A percentile compares a stretch with the other conserved stretches of the same genome.
phyloP scores from a whole-genome alignment of 2,113 vertebrate genomes.

The Hippoglossus stenolepis region DNA sequence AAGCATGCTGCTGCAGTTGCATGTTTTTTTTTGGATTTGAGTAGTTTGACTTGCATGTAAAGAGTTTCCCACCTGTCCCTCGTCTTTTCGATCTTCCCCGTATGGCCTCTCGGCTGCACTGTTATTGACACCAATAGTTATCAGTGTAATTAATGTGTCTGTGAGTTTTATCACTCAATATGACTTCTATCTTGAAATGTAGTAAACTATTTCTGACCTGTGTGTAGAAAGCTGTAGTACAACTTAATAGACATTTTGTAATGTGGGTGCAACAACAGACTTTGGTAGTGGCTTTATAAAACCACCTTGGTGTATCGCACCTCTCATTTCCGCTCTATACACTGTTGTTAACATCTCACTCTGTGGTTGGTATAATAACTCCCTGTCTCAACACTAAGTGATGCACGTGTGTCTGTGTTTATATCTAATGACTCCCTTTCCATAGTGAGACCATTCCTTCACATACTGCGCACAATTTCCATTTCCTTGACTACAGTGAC shows the following conservation, averaged over 20 bases:
- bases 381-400: slow-evolving; percentile 25
- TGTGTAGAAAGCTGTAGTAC: background rate
- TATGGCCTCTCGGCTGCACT: no score
- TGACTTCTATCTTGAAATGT: no score
- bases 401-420: slow-evolving; percentile 14
- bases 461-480: slow-evolving; percentile 10
- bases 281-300: background rate
- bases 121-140: no score
- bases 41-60: no score
- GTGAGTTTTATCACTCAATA: no score
- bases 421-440: slow-evolving; percentile 28
- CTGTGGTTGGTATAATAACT: slow-evolving; percentile 30
- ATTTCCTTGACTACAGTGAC: background rate
- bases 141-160: no score
- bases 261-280: background rate
- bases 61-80: no score
- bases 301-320: background rate
- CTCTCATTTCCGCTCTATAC: background rate
- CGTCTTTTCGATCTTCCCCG: no score
- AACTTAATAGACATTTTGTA: background rate
- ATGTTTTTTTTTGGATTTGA: no score
- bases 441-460: slow-evolving; percentile 6
- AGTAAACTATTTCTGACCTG: no score
- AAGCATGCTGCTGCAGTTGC: background rate
- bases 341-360: background rate